Conservation (phyloP, 2,797 vertebrate species). For the Helarctos malayanus region DNA sequence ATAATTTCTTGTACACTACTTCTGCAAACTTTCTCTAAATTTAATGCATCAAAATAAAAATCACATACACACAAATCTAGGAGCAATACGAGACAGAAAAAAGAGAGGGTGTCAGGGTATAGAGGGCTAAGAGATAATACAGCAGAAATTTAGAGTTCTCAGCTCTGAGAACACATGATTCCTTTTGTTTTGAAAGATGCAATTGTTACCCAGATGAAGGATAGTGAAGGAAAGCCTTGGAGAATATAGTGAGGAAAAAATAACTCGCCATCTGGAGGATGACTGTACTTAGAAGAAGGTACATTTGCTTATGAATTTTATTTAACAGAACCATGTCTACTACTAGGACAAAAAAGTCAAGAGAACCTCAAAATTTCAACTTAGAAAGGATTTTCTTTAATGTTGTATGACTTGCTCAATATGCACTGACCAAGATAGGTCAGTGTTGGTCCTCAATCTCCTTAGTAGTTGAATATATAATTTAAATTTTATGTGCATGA, state of each 20-base stretch:
- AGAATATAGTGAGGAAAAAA: constrained; percentile 13
- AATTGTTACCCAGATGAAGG: neutral
- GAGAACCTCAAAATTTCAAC: neutral
- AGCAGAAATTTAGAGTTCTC: neutral
- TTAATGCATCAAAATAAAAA: constrained; percentile 26
- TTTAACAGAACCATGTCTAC: constrained; percentile 7
- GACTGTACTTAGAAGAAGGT: neutral
- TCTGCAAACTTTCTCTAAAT: neutral
- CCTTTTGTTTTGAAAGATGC: constrained; percentile 51
- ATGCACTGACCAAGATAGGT: neutral
- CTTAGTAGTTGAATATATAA: neutral
- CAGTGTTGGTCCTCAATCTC: neutral
- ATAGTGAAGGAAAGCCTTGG: neutral
- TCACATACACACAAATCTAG: neutral
- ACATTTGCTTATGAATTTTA: neutral
- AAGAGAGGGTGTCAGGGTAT: neutral
- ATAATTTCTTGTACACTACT: neutral
- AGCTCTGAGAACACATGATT: neutral
- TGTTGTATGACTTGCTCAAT: neutral
- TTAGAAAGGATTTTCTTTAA: neutral
- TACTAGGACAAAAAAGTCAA: neutral
- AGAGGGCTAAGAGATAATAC: neutral
- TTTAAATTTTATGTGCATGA: neutral
- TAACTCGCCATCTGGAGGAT: neutral
- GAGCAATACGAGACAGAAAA: neutral